These are phyloP conservation scores for Eulemur coronatus DNA, from an alignment of 2,797 vertebrate species.

Conservation along the genomic window DNA sequence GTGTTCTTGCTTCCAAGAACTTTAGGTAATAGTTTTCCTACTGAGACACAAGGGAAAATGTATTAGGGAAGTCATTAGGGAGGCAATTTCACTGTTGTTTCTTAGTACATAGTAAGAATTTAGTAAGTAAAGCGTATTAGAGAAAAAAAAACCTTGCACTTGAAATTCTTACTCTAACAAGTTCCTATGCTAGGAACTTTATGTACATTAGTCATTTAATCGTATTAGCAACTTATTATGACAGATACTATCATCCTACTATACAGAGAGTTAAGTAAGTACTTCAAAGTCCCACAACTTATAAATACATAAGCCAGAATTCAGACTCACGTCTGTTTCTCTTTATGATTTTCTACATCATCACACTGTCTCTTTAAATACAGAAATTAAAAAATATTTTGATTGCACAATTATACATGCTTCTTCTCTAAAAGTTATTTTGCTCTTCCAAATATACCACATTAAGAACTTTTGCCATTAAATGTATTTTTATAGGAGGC, in stretches of 20 bases:
- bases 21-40: slow-evolving; percentile 46
- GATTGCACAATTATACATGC: not conserved
- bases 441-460: slow-evolving; percentile 8
- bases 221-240: not conserved
- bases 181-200: not conserved
- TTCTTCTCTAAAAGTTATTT: slow-evolving; percentile 42
- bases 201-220: slow-evolving; percentile 1
- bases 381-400: not conserved
- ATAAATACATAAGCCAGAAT: not conserved
- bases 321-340: not conserved
- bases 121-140: not conserved
- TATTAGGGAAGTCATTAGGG: not conserved
- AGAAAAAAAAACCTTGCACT: not conserved
- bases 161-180: slow-evolving; percentile 28
- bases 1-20: not conserved
- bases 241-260: not conserved
- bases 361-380: slow-evolving; percentile 45
- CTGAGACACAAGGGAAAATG: not conserved
- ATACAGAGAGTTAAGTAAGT: not conserved
- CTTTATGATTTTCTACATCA: not conserved
- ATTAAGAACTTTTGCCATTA: slow-evolving; percentile 22
- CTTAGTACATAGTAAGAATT: not conserved
- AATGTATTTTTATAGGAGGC: not conserved
- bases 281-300: not conserved
- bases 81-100: slow-evolving; percentile 22